Base-by-base conservation (phyloP, 2,797 vertebrate genomes). In the Pterois miles region DNA sequence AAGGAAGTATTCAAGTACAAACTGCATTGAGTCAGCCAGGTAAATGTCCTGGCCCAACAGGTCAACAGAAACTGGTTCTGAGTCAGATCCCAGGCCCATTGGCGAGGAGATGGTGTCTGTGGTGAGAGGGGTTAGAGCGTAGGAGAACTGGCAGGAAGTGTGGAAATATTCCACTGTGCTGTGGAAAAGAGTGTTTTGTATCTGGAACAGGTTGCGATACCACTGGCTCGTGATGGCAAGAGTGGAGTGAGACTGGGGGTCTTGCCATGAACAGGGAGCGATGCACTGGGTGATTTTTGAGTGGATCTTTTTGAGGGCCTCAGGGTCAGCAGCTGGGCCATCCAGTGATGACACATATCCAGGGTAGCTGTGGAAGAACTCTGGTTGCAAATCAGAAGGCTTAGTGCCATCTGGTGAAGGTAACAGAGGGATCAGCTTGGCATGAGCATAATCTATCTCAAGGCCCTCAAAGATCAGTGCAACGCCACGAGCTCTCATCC, bases 171-270 rank as follows among this genome's bases (percentile, higher is more conserved):
- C 94, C 50, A 96, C 95, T 25, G 96, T 95, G 80, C 91, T 93
- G 88, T 96, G 96, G 85, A 96, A 96, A 50, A 96, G 91, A n/a
- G 95, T 96, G 83, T 95, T 96, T 72, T 96, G 96, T 76, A 96
- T 94, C 86, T 95, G 93, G 85, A 96, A 96, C 34, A 96, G 74
- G 80, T 94, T 93, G 12, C 90, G 90, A 84, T 96, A 96, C 96
- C 96, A 96, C 53, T 92, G 91, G 83, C 92, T 95, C 20, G 82
- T 94, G 50, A 96, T 94, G 63, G 95, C 95, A 43, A 91, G 64
- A 50, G 84, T 88, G 16, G 95, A 90, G 63, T 96, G 96, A 71
- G 86, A 91, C 40, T 89, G 81, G 4, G 96, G 95, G 40, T 93
- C 82, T 82, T 93, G 66, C 96, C 96, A 96, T 65, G 94, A 94